Conservation (phyloP, 1,140 invertebrate genomes). For the Orchesella cincta region DNA sequence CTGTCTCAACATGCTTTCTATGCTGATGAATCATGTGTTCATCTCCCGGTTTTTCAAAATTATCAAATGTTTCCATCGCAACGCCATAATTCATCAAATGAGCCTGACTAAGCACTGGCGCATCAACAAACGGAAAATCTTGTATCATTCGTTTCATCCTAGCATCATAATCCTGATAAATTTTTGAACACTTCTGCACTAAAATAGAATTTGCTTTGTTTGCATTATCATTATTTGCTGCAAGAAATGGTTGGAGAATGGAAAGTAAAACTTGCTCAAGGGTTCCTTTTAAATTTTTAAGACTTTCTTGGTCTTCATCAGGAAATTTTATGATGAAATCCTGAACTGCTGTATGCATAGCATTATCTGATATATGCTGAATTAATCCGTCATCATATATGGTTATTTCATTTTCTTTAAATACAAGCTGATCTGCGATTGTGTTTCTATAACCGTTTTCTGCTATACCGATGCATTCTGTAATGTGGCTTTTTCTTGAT, state of each 20-base stretch:
- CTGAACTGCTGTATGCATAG: background rate
- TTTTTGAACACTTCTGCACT: background rate
- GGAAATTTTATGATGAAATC: background rate
- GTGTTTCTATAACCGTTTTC: background rate
- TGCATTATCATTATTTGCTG: background rate
- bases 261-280: background rate
- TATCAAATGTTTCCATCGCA: background rate
- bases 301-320: background rate
- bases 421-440: background rate
- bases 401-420: too few species aligned
- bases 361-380: background rate
- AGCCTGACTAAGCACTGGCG: background rate
- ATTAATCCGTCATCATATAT: background rate
- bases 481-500: background rate
- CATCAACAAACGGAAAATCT: background rate
- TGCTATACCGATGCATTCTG: background rate
- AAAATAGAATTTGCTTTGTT: background rate
- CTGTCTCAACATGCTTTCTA: background rate
- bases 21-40: background rate
- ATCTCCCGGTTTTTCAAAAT: background rate
- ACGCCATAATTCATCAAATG: background rate
- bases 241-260: background rate
- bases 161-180: background rate
- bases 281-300: background rate
- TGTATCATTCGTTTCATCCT: background rate